Conservation (phyloP, 2,888 invertebrate species). For the Mamestra brassicae region DNA sequence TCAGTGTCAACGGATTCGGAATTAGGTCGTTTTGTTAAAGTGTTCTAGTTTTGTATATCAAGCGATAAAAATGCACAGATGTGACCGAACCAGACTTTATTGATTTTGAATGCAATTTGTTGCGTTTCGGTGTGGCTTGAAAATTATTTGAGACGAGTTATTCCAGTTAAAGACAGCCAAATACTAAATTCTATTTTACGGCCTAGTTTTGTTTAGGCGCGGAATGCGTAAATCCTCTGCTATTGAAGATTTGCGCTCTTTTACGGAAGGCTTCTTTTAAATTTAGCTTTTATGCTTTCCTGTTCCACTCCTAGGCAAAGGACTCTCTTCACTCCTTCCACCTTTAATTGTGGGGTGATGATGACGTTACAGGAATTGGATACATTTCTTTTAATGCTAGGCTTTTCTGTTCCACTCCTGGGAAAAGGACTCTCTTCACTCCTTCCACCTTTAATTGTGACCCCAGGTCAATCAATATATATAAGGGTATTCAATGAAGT, state of each 20-base stretch:
- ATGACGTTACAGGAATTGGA: too few species aligned
- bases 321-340: not conserved
- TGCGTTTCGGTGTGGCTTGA: not conserved
- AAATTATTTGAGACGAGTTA: not conserved
- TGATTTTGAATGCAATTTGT: slow-evolving; percentile 40
- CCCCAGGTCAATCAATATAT: too few species aligned
- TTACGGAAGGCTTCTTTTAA: not conserved
- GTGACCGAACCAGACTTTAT: slow-evolving; percentile 28
- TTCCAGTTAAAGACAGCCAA: not conserved
- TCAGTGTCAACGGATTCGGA: not conserved
- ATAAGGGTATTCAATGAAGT: not conserved
- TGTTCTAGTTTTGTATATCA: slow-evolving; percentile 10
- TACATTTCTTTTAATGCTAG: not conserved
- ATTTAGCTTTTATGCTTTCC: not conserved
- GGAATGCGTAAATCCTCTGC: not conserved
- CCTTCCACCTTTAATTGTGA: not conserved
- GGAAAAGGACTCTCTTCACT: not conserved
- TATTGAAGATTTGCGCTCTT: not conserved
- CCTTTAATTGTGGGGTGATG: not conserved
- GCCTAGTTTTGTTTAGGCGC: not conserved
- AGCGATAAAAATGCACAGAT: slow-evolving; percentile 49
- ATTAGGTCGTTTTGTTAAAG: slow-evolving; percentile 1
- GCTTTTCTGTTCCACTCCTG: not conserved
- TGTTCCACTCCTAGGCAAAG: not conserved
- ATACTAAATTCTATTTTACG: not conserved